Evolutionary conservation across 1,140 invertebrate species (phyloP).

Genomic region (Scaptomyza graminum): DNA sequence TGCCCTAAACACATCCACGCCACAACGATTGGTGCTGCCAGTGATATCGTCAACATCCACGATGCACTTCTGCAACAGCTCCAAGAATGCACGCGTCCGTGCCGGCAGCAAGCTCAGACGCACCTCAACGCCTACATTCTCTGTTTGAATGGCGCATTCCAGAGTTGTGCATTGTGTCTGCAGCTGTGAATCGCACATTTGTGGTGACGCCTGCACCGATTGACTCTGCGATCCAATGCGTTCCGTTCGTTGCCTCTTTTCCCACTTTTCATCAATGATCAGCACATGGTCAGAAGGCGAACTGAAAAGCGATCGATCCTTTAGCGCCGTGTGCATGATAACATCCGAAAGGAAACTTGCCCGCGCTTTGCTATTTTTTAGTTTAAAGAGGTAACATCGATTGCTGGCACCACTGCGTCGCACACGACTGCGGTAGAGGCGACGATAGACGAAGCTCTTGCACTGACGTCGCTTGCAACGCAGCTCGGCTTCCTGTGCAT

Average conservation of each 20-base stretch:
- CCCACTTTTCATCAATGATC: constrained; percentile 21
- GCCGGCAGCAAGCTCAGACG: constrained; percentile 51
- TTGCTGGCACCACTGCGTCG: constrained; percentile 20
- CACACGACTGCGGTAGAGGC: constrained; percentile 42
- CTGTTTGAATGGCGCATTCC: constrained; percentile 53
- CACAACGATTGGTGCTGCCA: constrained; percentile 1
- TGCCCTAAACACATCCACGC: constrained; percentile 34
- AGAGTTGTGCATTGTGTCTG: constrained; percentile 24
- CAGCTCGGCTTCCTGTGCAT: not conserved
- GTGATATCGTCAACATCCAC: not conserved
- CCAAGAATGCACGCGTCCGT: constrained; percentile 51
- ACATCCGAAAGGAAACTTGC: constrained; percentile 60
- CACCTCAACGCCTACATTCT: constrained; percentile 54
- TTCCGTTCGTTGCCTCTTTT: constrained; percentile 41
- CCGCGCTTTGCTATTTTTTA: constrained; percentile 28
- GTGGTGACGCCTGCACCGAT: constrained; percentile 24
- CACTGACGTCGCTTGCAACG: constrained; percentile 30
- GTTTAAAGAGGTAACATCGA: not conserved
- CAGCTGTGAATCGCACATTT: constrained; percentile 15
- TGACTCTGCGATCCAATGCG: not conserved
- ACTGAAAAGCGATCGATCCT: constrained; percentile 16
- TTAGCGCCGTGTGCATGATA: constrained; percentile 45
- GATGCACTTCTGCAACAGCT: constrained; percentile 39
- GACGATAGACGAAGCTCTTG: constrained; percentile 34
- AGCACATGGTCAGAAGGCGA: constrained; percentile 27